These are phyloP conservation scores for Xanthia togata DNA, from an alignment of 2,888 invertebrate species.

Conservation along the genomic window DNA sequence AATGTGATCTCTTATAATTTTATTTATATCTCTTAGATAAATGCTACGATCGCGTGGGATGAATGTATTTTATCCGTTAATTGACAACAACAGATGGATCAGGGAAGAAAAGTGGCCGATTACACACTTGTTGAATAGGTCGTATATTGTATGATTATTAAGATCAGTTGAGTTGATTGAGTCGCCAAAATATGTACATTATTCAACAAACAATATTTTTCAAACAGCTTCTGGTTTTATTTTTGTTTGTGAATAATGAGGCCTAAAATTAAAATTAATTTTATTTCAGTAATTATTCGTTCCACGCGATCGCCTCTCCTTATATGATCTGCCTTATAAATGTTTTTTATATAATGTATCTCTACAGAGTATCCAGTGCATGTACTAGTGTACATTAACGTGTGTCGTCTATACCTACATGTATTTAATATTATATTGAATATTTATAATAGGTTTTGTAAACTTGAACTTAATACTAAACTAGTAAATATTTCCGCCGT, in stretches of 20 bases:
- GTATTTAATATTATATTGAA: slow-evolving; percentile 74
- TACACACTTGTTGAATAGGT: slow-evolving; percentile 4
- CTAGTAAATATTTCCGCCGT: slow-evolving; percentile 75
- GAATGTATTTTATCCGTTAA: slow-evolving; percentile 32
- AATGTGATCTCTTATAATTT: slow-evolving; percentile 85
- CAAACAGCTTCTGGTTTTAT: slow-evolving; percentile 1
- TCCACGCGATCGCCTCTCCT: slow-evolving; percentile 81
- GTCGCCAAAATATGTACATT: not conserved
- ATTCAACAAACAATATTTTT: not conserved
- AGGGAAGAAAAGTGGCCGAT: slow-evolving; percentile 16
- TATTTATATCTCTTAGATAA: slow-evolving; percentile 77
- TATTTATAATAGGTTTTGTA: slow-evolving; percentile 80
- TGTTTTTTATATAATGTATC: slow-evolving; percentile 87
- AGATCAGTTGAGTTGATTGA: slow-evolving; percentile 16
- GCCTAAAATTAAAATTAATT: slow-evolving; percentile 40
- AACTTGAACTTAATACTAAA: slow-evolving; percentile 70
- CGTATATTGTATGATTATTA: not conserved
- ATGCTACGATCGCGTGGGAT: slow-evolving; percentile 77
- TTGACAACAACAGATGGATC: slow-evolving; percentile 31
- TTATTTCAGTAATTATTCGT: slow-evolving; percentile 46
- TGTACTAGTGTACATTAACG: slow-evolving; percentile 69
- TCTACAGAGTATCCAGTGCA: slow-evolving; percentile 77
- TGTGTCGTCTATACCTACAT: slow-evolving; percentile 75
- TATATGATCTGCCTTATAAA: slow-evolving; percentile 89
- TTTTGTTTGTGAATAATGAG: slow-evolving; percentile 26